phyloP scores from a whole-genome alignment of 2,797 vertebrate species.

The Knipowitschia caucasica region DNA sequence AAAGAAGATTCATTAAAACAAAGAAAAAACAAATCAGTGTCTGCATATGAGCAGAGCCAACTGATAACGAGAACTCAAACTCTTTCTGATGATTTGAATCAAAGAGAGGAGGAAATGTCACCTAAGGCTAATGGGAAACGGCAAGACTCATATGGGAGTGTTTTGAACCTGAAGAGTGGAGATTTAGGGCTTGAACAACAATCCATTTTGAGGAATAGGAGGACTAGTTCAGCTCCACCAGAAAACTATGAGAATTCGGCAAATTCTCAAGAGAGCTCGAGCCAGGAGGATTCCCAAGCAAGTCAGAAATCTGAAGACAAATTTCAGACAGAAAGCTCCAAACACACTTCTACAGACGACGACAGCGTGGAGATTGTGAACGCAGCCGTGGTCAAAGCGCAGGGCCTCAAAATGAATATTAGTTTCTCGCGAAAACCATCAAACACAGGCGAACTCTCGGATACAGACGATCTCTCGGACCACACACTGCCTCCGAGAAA shows the following conservation, averaged over 20 bases:
- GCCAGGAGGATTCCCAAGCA: neutral
- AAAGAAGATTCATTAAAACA: neutral
- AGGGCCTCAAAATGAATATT: slow-evolving; percentile 70
- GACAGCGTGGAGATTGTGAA: slow-evolving; percentile 66
- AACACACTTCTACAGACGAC: slow-evolving; percentile 60
- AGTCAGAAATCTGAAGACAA: slow-evolving; percentile 6
- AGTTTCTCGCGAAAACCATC: slow-evolving; percentile 66
- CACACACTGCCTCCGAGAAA: slow-evolving; percentile 32
- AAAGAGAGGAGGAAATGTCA: neutral
- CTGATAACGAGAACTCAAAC: neutral
- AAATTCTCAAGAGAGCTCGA: neutral
- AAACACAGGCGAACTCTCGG: slow-evolving; percentile 32
- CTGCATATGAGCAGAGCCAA: no score
- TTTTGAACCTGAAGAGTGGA: neutral
- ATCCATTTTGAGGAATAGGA: neutral
- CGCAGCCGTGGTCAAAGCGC: slow-evolving; percentile 56
- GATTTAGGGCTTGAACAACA: neutral
- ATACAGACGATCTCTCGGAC: slow-evolving; percentile 38
- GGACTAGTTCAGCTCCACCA: neutral
- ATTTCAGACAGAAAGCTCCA: slow-evolving; percentile 22
- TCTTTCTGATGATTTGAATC: no score
- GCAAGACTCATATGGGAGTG: neutral
- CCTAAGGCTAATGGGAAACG: neutral
- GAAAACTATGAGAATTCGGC: neutral
- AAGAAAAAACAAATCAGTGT: neutral